phyloP scores from a whole-genome alignment of 2,797 vertebrate genomes.

The Scarus forsteni region DNA sequence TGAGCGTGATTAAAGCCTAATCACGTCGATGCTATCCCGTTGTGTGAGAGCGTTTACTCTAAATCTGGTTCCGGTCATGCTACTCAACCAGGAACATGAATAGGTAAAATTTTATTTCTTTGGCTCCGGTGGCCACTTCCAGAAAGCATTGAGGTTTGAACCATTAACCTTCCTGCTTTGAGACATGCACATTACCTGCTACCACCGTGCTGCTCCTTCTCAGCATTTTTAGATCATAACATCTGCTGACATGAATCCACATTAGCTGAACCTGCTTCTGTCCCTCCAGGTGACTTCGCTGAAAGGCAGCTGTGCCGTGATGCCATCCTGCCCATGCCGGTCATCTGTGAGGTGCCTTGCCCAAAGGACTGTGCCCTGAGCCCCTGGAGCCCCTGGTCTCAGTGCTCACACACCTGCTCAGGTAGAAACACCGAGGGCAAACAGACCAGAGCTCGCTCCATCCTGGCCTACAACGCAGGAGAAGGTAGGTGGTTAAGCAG shows the following conservation, averaged over 20 bases:
- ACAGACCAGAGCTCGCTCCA: slow-evolving; percentile 91
- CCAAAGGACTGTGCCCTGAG: slow-evolving; percentile 95
- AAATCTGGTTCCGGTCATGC: no score
- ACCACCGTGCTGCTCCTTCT: no score
- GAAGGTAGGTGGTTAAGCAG: slow-evolving; percentile 83
- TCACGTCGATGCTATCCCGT: no score
- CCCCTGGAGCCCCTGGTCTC: slow-evolving; percentile 92
- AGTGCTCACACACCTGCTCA: slow-evolving; percentile 97
- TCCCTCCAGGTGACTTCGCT: slow-evolving; percentile 86
- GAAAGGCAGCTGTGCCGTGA: slow-evolving; percentile 93
- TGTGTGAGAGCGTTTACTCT: no score
- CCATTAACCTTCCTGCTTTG: no score
- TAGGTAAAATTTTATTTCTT: no score
- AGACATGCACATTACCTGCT: no score
- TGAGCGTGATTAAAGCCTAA: no score
- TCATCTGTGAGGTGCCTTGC: slow-evolving; percentile 92
- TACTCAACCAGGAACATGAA: no score
- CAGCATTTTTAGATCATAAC: no score
- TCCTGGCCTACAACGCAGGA: slow-evolving; percentile 91
- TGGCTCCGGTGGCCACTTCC: no score
- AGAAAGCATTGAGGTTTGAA: no score
- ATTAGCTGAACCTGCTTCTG: not conserved
- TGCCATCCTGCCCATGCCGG: slow-evolving; percentile 94
- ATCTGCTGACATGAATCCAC: slow-evolving; percentile 6
- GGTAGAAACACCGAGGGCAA: slow-evolving; percentile 95